phyloP scores from a whole-genome alignment of 2,888 invertebrate species.

The Leptinotarsa rubiginosa region DNA sequence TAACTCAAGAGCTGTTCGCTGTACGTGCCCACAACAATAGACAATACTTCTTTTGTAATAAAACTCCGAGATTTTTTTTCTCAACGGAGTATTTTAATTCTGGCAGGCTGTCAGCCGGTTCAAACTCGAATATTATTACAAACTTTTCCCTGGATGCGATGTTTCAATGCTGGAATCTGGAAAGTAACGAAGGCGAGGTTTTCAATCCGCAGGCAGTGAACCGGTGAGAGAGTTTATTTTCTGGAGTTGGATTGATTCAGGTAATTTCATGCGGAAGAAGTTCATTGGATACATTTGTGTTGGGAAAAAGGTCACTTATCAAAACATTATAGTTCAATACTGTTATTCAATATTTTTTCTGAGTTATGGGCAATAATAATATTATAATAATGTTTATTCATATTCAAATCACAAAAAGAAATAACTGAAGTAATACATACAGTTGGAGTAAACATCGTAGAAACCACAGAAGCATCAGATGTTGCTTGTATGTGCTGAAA shows the following conservation, averaged over 20 bases:
- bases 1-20: conserved; percentile 38
- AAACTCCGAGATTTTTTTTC: conserved; percentile 25
- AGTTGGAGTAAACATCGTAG: too few relatives aligned
- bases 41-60: conserved; percentile 37
- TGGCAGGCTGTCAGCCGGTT: conserved; percentile 10
- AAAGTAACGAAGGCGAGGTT: conserved; percentile 9
- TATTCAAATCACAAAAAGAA: too few relatives aligned
- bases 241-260: not conserved
- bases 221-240: not conserved
- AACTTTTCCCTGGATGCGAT: conserved; percentile 23
- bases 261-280: too few relatives aligned
- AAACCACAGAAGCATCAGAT: too few relatives aligned
- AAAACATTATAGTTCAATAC: too few relatives aligned
- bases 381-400: too few relatives aligned
- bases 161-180: conserved; percentile 21
- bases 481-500: too few relatives aligned
- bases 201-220: not conserved
- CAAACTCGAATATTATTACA: conserved; percentile 26
- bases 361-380: too few relatives aligned
- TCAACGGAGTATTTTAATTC: conserved; percentile 33
- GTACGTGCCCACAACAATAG: conserved; percentile 39
- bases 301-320: too few relatives aligned
- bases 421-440: too few relatives aligned
- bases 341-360: too few relatives aligned
- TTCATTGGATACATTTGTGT: too few relatives aligned